Conservation (phyloP, 2,888 invertebrate genomes). For the Erynnis tages region DNA sequence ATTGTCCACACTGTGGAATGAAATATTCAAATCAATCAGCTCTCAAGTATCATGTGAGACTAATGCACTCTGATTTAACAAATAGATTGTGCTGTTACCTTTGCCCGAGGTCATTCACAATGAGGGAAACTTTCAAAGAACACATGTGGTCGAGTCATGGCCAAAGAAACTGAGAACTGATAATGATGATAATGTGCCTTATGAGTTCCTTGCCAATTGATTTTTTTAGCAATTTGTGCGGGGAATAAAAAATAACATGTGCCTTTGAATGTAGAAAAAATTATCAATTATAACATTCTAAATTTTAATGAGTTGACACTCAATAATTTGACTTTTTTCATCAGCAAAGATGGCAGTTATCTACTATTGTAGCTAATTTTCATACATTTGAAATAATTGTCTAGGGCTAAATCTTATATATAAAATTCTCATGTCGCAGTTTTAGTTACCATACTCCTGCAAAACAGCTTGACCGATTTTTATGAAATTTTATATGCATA, state of each 20-base stretch:
- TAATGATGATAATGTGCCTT: conserved; percentile 55
- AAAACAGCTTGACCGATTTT: too few species aligned
- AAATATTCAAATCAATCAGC: conserved; percentile 86
- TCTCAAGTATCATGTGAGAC: conserved; percentile 84
- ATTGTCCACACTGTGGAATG: conserved; percentile 86
- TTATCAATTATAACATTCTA: conserved; percentile 11
- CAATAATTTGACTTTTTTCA: too few species aligned
- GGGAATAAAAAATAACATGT: conserved; percentile 12
- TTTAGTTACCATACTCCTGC: too few species aligned
- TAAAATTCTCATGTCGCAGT: too few species aligned
- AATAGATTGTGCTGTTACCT: conserved; percentile 86
- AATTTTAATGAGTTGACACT: too few species aligned
- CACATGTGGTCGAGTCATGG: conserved; percentile 86
- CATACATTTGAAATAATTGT: too few species aligned
- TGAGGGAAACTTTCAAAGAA: conserved; percentile 85
- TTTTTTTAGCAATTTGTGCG: conserved; percentile 6
- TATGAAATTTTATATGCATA: too few species aligned
- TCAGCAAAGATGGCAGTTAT: background rate
- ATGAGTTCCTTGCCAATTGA: conserved; percentile 29
- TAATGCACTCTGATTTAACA: conserved; percentile 86
- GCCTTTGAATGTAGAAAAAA: conserved; percentile 19
- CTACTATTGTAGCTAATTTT: background rate
- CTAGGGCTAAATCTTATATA: too few species aligned
- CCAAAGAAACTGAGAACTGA: conserved; percentile 76
- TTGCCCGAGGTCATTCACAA: conserved; percentile 85